phyloP scores from a whole-genome alignment of 2,888 invertebrate species.

The Tinea semifulvella region DNA sequence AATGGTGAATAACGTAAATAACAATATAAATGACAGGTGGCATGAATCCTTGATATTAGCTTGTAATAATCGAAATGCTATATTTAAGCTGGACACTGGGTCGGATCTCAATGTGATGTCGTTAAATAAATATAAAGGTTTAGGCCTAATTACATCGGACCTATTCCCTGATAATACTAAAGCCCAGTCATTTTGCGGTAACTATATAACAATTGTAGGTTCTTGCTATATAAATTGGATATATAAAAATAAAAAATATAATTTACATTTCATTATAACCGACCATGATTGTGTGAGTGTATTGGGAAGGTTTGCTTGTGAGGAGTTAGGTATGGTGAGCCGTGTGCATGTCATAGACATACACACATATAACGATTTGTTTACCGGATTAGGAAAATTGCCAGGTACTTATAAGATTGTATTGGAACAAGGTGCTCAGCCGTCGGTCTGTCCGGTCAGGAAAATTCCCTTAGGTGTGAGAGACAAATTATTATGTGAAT shows the following conservation, averaged over 20 bases:
- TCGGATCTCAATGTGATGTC: constrained; percentile 18
- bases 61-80: too few species aligned
- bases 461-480: constrained; percentile 17
- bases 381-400: constrained; percentile 17
- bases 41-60: too few species aligned
- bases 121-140: constrained; percentile 5
- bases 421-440: constrained; percentile 5
- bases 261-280: constrained; percentile 14
- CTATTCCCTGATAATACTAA: constrained; percentile 1
- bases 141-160: constrained; percentile 11
- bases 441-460: constrained; percentile 15
- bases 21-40: too few species aligned
- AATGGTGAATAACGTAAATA: too few species aligned
- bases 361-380: constrained; percentile 15
- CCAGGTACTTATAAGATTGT: constrained; percentile 17
- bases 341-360: constrained; percentile 13
- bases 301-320: constrained; percentile 15
- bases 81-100: constrained; percentile 17
- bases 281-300: constrained; percentile 16
- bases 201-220: constrained; percentile 15
- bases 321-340: constrained; percentile 13
- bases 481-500: constrained; percentile 13
- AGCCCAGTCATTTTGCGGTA: constrained; percentile 14
- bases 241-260: constrained; percentile 15
- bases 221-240: constrained; percentile 7